Conservation (phyloP, 2,888 invertebrate genomes). For the Scaptomyza polygonia region DNA sequence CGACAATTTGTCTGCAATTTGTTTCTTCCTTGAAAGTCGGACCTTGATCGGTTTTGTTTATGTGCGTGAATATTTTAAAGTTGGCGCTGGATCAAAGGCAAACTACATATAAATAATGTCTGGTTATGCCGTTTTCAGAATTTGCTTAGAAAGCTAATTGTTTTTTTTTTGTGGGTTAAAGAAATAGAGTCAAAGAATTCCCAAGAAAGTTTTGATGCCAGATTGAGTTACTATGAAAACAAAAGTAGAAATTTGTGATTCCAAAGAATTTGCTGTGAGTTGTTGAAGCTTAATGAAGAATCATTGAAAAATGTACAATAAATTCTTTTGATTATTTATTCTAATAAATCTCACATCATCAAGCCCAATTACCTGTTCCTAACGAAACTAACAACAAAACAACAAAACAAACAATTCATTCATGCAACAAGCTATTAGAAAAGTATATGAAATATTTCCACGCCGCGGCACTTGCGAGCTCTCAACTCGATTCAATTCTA, state of each 20-base stretch:
- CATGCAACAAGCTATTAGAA: conserved; percentile 69
- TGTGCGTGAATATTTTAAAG: conserved; percentile 6
- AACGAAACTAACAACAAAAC: conserved; percentile 21
- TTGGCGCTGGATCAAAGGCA: conserved; percentile 36
- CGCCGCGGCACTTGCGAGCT: conserved; percentile 43
- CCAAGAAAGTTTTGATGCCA: background rate
- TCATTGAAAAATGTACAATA: background rate
- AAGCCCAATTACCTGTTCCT: conserved; percentile 22
- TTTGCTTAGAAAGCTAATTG: background rate
- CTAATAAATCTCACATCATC: background rate
- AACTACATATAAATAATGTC: conserved; percentile 47
- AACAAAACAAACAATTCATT: conserved; percentile 56
- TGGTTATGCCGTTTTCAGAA: conserved; percentile 12
- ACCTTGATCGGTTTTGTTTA: conserved; percentile 43
- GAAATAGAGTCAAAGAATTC: background rate
- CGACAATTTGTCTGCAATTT: conserved; percentile 69
- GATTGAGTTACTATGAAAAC: conserved; percentile 3
- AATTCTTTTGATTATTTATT: background rate
- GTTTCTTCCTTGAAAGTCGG: conserved; percentile 1
- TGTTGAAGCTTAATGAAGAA: background rate
- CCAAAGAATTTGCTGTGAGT: no score
- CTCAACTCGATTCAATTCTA: conserved; percentile 25
- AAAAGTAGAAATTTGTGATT: no score
- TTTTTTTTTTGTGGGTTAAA: no score
- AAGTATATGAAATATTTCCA: conserved; percentile 77